Conservation (phyloP, 1,140 invertebrate genomes). For the Drosophila pectinifera region DNA sequence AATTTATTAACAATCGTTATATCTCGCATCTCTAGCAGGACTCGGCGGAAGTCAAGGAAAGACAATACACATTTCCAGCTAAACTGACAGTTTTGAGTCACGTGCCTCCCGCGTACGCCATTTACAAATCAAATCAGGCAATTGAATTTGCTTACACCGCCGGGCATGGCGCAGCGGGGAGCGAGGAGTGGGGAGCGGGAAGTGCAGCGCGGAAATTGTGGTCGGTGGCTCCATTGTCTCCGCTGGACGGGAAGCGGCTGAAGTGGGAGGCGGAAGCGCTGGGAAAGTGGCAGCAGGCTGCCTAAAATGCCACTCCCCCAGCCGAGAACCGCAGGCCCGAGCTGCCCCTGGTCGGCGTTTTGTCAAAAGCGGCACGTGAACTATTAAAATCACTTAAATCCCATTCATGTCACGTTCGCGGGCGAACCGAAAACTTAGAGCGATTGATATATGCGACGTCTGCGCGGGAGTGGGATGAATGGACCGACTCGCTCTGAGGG, state of each 20-base stretch:
- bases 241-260: conserved; percentile 24
- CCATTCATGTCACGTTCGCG: conserved; percentile 78
- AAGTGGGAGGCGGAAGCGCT: conserved; percentile 49
- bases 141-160: conserved; percentile 65
- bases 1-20: no score
- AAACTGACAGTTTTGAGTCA: conserved; percentile 76
- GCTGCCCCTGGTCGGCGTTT: conserved; percentile 54
- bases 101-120: conserved; percentile 54
- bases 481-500: conserved; percentile 52
- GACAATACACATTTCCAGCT: conserved; percentile 16
- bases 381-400: conserved; percentile 83
- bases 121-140: conserved; percentile 68
- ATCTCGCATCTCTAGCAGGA: conserved; percentile 21
- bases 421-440: conserved; percentile 60
- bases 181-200: conserved; percentile 3
- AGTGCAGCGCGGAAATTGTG: conserved; percentile 58
- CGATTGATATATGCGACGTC: conserved; percentile 75
- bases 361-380: conserved; percentile 81
- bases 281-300: conserved; percentile 22
- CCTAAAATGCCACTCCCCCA: conserved; percentile 32
- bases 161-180: conserved; percentile 1
- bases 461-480: conserved; percentile 53
- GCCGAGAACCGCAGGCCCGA: neutral
- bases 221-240: conserved; percentile 52
- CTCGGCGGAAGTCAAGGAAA: neutral